Conservation (phyloP, 2,888 invertebrate species). For the Lasioglossum marginatum region DNA sequence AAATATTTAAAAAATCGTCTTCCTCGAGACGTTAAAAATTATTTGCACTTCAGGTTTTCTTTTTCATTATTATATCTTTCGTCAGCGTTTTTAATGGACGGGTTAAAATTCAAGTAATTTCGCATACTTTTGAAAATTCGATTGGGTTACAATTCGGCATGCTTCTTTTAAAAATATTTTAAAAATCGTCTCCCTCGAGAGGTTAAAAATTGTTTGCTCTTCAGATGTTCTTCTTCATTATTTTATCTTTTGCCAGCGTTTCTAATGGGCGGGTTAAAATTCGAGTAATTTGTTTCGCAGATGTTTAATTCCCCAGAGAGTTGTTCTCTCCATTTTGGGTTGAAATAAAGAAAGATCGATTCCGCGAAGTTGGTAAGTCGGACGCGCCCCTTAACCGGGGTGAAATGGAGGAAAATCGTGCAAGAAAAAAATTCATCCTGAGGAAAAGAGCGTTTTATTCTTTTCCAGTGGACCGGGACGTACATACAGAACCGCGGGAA, state of each 20-base stretch:
- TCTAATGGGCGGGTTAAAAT: background rate
- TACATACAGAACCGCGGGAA: background rate
- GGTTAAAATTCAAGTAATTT: background rate
- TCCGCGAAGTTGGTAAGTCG: background rate
- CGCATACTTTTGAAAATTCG: background rate
- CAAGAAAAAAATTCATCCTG: background rate
- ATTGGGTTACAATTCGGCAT: too few species aligned
- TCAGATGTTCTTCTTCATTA: rapidly evolving
- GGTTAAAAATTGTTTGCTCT: background rate
- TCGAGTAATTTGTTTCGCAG: background rate
- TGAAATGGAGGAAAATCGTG: background rate
- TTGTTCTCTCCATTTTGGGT: background rate
- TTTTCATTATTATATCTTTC: background rate
- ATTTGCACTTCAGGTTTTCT: background rate
- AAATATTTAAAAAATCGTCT: too few species aligned
- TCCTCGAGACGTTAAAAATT: background rate
- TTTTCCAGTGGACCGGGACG: conserved; percentile 2
- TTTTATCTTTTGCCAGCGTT: background rate
- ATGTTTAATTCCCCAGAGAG: too few species aligned
- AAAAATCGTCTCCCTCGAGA: background rate
- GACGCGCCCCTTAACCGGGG: background rate
- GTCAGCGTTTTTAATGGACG: background rate
- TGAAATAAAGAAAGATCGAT: background rate
- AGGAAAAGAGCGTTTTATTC: background rate
- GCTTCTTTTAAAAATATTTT: background rate